These are phyloP conservation scores for Amiota minor DNA, from an alignment of 2,888 invertebrate species.

Conservation along the genomic window DNA sequence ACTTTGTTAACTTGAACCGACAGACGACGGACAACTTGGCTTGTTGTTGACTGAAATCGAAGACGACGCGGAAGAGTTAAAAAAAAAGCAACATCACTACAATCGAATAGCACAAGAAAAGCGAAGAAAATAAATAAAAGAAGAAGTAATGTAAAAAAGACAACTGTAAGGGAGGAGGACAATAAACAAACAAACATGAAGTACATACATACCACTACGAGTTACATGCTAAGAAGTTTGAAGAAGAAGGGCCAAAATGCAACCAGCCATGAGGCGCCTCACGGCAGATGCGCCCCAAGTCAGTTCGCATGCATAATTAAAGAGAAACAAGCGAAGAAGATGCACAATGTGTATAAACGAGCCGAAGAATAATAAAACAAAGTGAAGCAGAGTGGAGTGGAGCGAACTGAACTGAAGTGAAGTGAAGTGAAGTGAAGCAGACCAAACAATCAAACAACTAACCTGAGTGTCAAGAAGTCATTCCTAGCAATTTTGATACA, in stretches of 20 bases:
- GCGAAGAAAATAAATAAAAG: not conserved
- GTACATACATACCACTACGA: too few species aligned
- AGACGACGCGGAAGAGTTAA: constrained; percentile 12
- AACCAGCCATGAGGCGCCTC: not conserved
- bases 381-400: not conserved
- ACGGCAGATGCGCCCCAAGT: not conserved
- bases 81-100: not conserved
- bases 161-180: too few species aligned
- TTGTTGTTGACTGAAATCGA: not conserved
- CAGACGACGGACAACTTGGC: not conserved
- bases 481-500: constrained; percentile 24
- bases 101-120: not conserved
- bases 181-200: too few species aligned
- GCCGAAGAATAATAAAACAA: not conserved
- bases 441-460: constrained; percentile 11
- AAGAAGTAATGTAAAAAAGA: too few species aligned
- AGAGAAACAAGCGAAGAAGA: not conserved
- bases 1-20: constrained; percentile 5
- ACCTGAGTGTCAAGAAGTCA: constrained; percentile 21
- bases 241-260: not conserved
- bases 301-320: too few species aligned
- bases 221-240: not conserved
- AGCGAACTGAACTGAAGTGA: too few species aligned
- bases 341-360: not conserved
- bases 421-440: too few species aligned